Conservation (phyloP, 2,113 vertebrate species). For the Guaruba guarouba region DNA sequence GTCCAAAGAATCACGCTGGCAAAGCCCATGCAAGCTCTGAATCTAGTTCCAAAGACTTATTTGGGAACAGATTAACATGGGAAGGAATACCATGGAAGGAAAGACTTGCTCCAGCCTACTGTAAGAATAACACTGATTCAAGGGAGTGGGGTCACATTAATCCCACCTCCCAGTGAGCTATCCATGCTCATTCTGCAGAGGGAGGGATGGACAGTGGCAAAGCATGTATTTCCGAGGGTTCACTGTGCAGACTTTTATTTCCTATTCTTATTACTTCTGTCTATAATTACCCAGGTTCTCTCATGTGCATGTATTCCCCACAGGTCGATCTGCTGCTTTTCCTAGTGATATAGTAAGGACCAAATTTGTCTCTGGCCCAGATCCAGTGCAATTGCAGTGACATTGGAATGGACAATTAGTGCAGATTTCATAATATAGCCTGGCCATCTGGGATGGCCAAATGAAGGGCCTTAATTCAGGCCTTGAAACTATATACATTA, state of each 20-base stretch:
- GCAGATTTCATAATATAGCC: neutral
- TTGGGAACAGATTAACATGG: neutral
- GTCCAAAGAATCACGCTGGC: fast-evolving
- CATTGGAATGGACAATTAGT: neutral
- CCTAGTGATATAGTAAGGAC: neutral
- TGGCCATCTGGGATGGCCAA: neutral
- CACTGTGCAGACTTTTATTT: neutral
- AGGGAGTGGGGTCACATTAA: fast-evolving
- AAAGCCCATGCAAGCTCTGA: fast-evolving
- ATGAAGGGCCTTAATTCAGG: neutral
- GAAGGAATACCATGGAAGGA: neutral
- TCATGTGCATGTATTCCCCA: neutral
- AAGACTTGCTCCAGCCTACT: neutral
- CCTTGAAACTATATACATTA: neutral
- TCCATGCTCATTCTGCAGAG: neutral
- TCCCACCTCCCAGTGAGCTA: neutral
- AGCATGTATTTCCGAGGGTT: neutral
- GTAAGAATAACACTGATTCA: neutral
- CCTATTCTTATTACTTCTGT: neutral
- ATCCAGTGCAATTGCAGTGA: neutral
- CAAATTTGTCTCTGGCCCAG: slow-evolving; percentile 37
- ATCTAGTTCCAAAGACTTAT: neutral
- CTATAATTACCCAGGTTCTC: slow-evolving; percentile 22
- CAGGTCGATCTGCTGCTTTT: neutral
- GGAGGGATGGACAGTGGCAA: neutral